Evolutionary conservation across 2,888 invertebrate genomes (phyloP).

Genomic region (Plebejus argus): DNA sequence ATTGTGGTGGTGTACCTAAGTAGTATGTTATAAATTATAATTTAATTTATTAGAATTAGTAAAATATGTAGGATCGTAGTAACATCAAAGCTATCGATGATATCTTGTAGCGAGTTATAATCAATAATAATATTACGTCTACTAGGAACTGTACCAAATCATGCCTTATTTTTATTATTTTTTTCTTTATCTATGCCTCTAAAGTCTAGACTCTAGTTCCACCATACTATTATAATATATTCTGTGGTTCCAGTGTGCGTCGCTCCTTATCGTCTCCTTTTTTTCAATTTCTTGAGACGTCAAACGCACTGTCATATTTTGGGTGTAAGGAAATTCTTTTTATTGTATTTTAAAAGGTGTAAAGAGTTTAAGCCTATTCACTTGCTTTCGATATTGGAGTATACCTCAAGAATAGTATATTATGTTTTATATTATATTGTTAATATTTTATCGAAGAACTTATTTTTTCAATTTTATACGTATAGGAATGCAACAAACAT

Average conservation of each 20-base stretch:
- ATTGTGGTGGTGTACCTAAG: no score
- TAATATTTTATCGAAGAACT: background rate
- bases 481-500: background rate
- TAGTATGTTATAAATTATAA: no score
- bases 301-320: slow-evolving; percentile 40
- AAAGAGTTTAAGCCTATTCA: slow-evolving; percentile 18
- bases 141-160: background rate
- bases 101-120: no score
- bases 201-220: background rate
- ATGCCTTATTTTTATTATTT: background rate
- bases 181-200: background rate
- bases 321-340: slow-evolving; percentile 35
- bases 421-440: no score
- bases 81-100: no score
- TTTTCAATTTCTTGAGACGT: slow-evolving; percentile 37
- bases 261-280: slow-evolving; percentile 32
- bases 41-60: no score
- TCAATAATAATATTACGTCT: no score
- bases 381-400: background rate
- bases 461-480: background rate
- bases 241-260: slow-evolving; percentile 18
- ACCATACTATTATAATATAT: no score
- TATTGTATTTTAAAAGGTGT: slow-evolving; percentile 26
- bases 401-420: background rate
- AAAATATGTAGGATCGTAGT: no score